Evolutionary conservation across 2,113 vertebrate species (phyloP).

Genomic region (Brachyhypopomus occidentalis): DNA sequence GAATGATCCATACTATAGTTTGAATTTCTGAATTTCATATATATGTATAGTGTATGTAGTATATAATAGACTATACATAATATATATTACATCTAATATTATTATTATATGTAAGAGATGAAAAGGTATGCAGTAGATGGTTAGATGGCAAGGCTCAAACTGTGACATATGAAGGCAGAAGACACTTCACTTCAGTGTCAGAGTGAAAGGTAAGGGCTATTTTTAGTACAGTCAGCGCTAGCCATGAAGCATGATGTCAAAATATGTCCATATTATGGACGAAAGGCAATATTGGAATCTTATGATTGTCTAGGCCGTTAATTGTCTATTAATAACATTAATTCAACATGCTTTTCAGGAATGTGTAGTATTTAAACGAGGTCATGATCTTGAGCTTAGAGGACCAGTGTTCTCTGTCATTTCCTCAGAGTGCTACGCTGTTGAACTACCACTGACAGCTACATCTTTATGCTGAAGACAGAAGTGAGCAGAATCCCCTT

Average conservation of each 20-base stretch:
- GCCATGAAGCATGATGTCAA: background rate
- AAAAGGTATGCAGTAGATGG: background rate
- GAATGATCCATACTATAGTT: constrained; percentile 21
- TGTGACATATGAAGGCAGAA: background rate
- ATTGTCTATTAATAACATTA: too few species aligned
- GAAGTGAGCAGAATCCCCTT: background rate
- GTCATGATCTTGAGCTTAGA: too few species aligned
- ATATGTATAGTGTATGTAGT: background rate
- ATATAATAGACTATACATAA: too few species aligned
- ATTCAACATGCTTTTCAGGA: too few species aligned
- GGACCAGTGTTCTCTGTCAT: too few species aligned
- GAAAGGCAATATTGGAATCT: too few species aligned
- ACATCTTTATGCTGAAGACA: background rate
- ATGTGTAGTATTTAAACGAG: too few species aligned
- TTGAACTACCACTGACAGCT: background rate
- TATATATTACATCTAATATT: background rate
- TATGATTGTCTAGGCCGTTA: too few species aligned
- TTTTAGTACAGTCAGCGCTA: too few species aligned
- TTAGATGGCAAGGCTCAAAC: background rate
- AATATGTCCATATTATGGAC: background rate
- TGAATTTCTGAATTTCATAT: background rate
- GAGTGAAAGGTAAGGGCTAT: background rate
- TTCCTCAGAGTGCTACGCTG: too few species aligned
- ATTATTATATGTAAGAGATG: background rate
- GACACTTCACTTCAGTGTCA: background rate